These are phyloP conservation scores for Glaucopsyche alexis DNA, from an alignment of 2,888 invertebrate genomes.

Conservation along the genomic window DNA sequence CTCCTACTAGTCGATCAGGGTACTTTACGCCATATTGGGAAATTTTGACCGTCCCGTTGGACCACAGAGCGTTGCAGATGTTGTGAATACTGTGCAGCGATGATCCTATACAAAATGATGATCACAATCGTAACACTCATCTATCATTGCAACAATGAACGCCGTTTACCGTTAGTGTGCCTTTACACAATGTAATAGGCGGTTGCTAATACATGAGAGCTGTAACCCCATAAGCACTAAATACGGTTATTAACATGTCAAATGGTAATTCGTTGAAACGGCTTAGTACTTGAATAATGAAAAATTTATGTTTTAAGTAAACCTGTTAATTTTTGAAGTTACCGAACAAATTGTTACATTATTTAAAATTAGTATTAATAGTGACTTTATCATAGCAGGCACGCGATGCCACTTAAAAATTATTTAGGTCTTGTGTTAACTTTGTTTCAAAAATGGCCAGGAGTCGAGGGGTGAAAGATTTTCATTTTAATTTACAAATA, in stretches of 20 bases:
- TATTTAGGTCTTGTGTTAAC: constrained; percentile 1
- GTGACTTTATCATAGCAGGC: constrained; percentile 12
- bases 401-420: constrained; percentile 22
- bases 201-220: not conserved
- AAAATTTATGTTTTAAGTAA: not conserved
- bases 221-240: not conserved
- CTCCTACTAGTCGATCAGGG: too few species aligned
- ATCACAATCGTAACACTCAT: not conserved
- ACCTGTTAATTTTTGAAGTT: not conserved
- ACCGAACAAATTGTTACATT: constrained; percentile 11
- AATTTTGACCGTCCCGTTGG: too few species aligned
- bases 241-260: constrained; percentile 7
- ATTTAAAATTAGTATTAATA: constrained; percentile 21
- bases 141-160: constrained; percentile 7
- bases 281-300: not conserved
- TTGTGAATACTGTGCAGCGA: too few species aligned
- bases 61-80: too few species aligned
- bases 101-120: constrained; percentile 5
- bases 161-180: constrained; percentile 2
- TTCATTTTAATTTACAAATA: constrained; percentile 48
- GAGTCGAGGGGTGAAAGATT: constrained; percentile 35
- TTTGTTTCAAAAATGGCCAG: not conserved
- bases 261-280: constrained; percentile 3
- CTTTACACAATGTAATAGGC: not conserved
- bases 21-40: too few species aligned